phyloP scores from a whole-genome alignment of 2,888 invertebrate genomes.

The Chloroclystis v-ata region DNA sequence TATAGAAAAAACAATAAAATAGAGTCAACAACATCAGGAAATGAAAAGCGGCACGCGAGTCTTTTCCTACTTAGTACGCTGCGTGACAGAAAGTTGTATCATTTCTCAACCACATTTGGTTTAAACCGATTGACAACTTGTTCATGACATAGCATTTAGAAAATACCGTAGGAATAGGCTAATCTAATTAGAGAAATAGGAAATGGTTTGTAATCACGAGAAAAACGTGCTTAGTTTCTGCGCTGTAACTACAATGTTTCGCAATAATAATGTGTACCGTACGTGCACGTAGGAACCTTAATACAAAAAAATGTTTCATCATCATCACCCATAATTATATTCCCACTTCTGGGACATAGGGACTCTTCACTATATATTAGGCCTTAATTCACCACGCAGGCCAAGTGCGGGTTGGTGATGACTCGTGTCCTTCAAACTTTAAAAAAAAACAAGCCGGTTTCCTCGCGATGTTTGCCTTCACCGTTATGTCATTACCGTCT shows the following conservation, averaged over 20 bases:
- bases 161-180: not conserved
- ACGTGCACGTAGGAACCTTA: too few relatives aligned
- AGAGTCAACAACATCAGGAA: slow-evolving; percentile 15
- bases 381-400: too few relatives aligned
- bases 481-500: too few relatives aligned
- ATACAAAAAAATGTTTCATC: too few relatives aligned
- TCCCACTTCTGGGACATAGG: too few relatives aligned
- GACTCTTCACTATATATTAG: too few relatives aligned
- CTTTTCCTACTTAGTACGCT: slow-evolving; percentile 30
- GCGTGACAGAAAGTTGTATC: slow-evolving; percentile 33
- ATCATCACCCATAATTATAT: too few relatives aligned
- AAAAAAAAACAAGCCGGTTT: too few relatives aligned
- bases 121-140: slow-evolving; percentile 16
- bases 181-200: slow-evolving; percentile 3
- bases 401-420: too few relatives aligned
- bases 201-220: not conserved
- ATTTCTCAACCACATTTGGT: slow-evolving; percentile 19
- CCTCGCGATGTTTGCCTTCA: too few relatives aligned
- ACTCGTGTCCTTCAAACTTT: too few relatives aligned
- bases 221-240: not conserved
- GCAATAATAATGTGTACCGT: too few relatives aligned
- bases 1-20: slow-evolving; percentile 10
- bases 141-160: slow-evolving; percentile 4
- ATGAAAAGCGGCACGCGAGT: slow-evolving; percentile 15
- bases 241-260: not conserved